phyloP scores from a whole-genome alignment of 2,113 vertebrate genomes.

The Falco punctatus region DNA sequence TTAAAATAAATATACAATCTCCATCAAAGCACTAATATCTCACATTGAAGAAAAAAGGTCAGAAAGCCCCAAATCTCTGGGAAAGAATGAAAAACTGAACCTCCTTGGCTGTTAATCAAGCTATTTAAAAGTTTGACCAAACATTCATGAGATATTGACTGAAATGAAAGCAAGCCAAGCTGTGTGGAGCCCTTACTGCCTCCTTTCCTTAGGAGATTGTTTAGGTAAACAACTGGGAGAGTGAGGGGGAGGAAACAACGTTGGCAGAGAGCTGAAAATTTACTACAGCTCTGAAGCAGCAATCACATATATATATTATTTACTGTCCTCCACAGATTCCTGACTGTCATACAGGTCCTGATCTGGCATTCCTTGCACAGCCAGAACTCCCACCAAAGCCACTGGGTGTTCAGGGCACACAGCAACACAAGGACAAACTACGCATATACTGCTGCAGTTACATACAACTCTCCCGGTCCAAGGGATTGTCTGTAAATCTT shows the following conservation, averaged over 20 bases:
- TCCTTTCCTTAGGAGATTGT: slow-evolving; percentile 14
- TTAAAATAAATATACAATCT: slow-evolving; percentile 35
- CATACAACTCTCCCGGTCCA: not conserved
- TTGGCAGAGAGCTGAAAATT: slow-evolving; percentile 29
- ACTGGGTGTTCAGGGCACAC: not conserved
- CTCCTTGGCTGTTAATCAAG: not conserved
- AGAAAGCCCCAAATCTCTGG: not conserved
- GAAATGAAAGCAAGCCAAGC: not conserved
- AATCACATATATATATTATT: slow-evolving; percentile 38
- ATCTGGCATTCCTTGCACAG: slow-evolving; percentile 32
- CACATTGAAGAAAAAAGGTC: not conserved
- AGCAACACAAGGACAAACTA: not conserved
- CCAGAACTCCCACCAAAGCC: slow-evolving; percentile 23
- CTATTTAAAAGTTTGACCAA: not conserved
- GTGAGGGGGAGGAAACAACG: slow-evolving; percentile 27
- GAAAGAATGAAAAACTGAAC: slow-evolving; percentile 1
- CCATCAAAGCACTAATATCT: not conserved
- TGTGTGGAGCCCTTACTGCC: not conserved
- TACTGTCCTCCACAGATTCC: slow-evolving; percentile 52
- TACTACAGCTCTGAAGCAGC: slow-evolving; percentile 19
- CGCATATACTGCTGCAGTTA: not conserved
- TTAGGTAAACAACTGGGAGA: slow-evolving; percentile 56
- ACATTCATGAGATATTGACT: slow-evolving; percentile 4
- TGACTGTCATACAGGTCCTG: slow-evolving; percentile 43
- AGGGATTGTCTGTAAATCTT: not conserved